Evolutionary conservation across 2,888 invertebrate species (phyloP).

Genomic region (Carcina quercana): DNA sequence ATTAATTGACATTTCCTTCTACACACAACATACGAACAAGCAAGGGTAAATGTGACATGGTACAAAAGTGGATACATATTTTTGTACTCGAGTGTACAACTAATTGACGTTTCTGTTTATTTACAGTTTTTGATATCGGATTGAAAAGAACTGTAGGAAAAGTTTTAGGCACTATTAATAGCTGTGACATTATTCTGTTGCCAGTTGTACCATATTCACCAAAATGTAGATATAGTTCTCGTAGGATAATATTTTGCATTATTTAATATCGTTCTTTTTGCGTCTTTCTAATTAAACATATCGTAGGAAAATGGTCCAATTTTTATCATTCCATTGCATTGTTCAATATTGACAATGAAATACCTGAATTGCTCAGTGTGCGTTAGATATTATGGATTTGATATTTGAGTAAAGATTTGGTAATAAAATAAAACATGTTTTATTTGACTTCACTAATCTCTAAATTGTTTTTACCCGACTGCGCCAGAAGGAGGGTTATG

Average conservation of each 20-base stretch:
- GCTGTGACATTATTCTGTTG: conserved; percentile 42
- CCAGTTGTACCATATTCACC: conserved; percentile 33
- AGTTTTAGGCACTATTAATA: conserved; percentile 22
- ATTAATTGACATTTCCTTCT: too few relatives aligned
- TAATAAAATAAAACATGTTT: background rate
- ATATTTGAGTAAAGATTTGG: background rate
- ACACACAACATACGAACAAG: too few relatives aligned
- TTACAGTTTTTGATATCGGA: too few relatives aligned
- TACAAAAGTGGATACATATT: too few relatives aligned
- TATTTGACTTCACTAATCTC: too few relatives aligned
- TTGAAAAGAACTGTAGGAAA: too few relatives aligned
- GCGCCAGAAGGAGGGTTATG: too few relatives aligned
- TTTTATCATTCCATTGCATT: conserved; percentile 11
- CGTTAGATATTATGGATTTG: conserved; percentile 8
- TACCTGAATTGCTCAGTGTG: conserved; percentile 20
- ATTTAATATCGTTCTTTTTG: background rate
- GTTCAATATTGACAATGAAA: conserved; percentile 3
- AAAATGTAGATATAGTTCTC: conserved; percentile 17
- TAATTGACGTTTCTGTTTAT: background rate
- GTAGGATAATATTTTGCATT: conserved; percentile 1
- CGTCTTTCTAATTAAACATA: background rate
- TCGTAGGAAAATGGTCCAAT: background rate
- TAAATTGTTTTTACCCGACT: too few relatives aligned
- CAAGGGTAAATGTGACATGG: too few relatives aligned
- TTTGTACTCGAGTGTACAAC: too few relatives aligned